Percentiles rank a stretch among this genome's conserved stretches.
Evolutionary conservation across 2,797 vertebrate genomes (phyloP).

Genomic region (Erpetoichthys calabaricus): DNA sequence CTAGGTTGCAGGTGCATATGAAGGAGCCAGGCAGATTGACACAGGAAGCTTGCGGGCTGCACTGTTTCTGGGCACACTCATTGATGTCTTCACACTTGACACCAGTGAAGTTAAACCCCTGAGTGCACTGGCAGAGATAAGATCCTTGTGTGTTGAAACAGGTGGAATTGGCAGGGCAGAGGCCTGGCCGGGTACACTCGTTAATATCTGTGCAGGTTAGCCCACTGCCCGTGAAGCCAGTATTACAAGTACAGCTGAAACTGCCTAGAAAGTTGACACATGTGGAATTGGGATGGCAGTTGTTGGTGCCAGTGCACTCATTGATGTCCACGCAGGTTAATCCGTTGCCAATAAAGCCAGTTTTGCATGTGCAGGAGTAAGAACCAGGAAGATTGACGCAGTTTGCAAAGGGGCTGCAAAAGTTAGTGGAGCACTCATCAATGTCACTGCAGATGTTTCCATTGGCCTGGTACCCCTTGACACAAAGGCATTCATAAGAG

Average conservation of each 20-base stretch:
- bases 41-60: constrained; percentile 44
- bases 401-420: constrained; percentile 46
- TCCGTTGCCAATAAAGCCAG: constrained; percentile 58
- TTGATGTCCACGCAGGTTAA: constrained; percentile 53
- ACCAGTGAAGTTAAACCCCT: constrained; percentile 42
- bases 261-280: constrained; percentile 55
- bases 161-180: constrained; percentile 38
- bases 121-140: constrained; percentile 50
- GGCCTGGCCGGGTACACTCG: constrained; percentile 38
- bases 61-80: constrained; percentile 42
- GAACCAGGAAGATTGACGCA: constrained; percentile 52
- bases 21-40: constrained; percentile 50
- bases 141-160: constrained; percentile 56
- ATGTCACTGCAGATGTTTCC: constrained; percentile 51
- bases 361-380: constrained; percentile 45
- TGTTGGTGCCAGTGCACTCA: constrained; percentile 45
- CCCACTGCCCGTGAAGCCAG: constrained; percentile 50
- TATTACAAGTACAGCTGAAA: constrained; percentile 50
- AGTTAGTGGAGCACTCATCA: constrained; percentile 45
- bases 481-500: constrained; percentile 49
- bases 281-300: constrained; percentile 39
- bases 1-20: constrained; percentile 41
- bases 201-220: constrained; percentile 45
- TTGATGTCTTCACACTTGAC: constrained; percentile 45
- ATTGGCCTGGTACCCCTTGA: constrained; percentile 44